Percentiles rank a stretch among this genome's conserved stretches.
phyloP scores from a whole-genome alignment of 2,113 vertebrate species.

The Pteronura brasiliensis region DNA sequence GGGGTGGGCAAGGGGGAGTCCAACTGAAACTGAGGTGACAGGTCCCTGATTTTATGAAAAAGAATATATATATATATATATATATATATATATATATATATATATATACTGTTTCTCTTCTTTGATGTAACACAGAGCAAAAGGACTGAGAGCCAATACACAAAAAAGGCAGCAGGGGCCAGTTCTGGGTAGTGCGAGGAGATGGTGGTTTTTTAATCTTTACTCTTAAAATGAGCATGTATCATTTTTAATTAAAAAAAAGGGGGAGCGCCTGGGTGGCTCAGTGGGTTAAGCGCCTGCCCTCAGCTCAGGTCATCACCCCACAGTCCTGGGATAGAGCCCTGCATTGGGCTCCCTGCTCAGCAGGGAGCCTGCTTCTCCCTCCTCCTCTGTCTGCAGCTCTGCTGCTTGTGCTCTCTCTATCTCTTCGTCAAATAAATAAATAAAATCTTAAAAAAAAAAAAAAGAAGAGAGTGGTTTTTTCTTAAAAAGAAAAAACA shows the following conservation, averaged over 20 bases:
- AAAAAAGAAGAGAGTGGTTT: neutral
- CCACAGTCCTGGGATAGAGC: too few relatives aligned
- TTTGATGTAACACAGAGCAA: neutral
- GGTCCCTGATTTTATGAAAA: neutral
- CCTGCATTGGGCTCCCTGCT: too few relatives aligned
- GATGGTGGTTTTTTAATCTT: neutral
- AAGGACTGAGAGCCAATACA: neutral
- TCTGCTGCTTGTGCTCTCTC: too few relatives aligned
- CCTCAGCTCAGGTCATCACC: too few relatives aligned
- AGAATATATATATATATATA: neutral
- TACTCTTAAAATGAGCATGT: neutral
- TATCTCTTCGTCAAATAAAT: too few relatives aligned
- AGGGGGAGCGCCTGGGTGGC: too few relatives aligned
- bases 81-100: too few relatives aligned
- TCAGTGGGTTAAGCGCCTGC: too few relatives aligned
- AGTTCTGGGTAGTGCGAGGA: accelerated
- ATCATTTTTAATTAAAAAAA: neutral
- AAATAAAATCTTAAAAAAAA: too few relatives aligned
- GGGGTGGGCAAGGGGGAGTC: neutral
- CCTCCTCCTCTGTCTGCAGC: too few relatives aligned
- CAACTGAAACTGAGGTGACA: too few relatives aligned
- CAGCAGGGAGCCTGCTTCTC: too few relatives aligned
- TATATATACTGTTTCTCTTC: neutral
- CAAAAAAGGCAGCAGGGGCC: neutral
- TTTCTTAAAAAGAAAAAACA: neutral